Base-by-base conservation (phyloP, 2,797 vertebrate species). In the Microctenopoma steveboyesi region DNA sequence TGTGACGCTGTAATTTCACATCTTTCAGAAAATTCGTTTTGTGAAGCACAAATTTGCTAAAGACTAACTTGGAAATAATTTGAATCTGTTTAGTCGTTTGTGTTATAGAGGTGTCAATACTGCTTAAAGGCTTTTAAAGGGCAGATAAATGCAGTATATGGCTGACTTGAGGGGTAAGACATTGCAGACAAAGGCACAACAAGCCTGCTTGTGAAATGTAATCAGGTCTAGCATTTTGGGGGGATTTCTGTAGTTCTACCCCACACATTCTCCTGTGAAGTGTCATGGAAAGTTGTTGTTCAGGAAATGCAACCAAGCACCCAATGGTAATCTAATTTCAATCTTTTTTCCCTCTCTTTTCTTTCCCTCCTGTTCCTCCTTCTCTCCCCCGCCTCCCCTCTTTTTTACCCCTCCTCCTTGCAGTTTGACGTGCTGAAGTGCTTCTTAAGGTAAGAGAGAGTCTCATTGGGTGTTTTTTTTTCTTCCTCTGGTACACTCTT, bases 391-490 rank as follows among this genome's bases (percentile, higher is more conserved):
- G 9, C 42, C 69, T 56, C 53, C 45, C 60, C 57, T 69, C 27
- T 27, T 11, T 52, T 47, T 46, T 10, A 0, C 47, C 56, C 63
- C 27, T 47, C 67, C 30, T 69, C 51, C 68, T 64, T 76, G 43
- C 84, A 92, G 92, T 84, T 88, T 90, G 79, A 85, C 39, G 75
- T 72, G 81, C 57, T 75, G 50, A 80, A 86, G 87, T 72, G 73
- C 82, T 87, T 90, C 69, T 84, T 75, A 88, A 90, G 92, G 92
- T 92, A 91, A 90, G 86, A 76, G 59, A 82, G 64, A 49, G 53
- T 70, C 72, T 76, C 63, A 60, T 76, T 83, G 76, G 0, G 16
- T 72, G 28, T 79, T 69, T 77, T 76, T 22, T 50, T 69, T 77
- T 76, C 25, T 50, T 62, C 64, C 71, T 75, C 67, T 67, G 55